phyloP scores from a whole-genome alignment of 2,888 invertebrate species.

The Melipona beecheii region DNA sequence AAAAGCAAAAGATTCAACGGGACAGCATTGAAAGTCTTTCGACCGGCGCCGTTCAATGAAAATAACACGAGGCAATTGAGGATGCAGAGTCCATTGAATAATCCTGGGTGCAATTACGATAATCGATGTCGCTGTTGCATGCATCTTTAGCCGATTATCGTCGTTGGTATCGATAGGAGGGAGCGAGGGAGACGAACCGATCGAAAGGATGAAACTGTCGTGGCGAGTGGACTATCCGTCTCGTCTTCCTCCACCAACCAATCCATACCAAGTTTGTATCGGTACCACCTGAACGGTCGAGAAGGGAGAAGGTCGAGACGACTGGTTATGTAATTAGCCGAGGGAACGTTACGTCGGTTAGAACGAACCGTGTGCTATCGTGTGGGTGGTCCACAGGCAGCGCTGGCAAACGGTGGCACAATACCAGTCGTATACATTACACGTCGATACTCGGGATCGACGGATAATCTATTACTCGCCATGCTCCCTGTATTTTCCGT shows the following conservation, averaged over 20 bases:
- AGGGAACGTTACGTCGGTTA: conserved; percentile 46
- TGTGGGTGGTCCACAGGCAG: conserved; percentile 62
- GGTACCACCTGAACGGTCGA: conserved; percentile 48
- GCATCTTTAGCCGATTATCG: conserved; percentile 31
- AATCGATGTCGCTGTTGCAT: conserved; percentile 20
- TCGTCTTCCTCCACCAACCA: conserved; percentile 20
- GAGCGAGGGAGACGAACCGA: background rate
- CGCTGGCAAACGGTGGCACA: conserved; percentile 63
- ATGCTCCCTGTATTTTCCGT: conserved; percentile 41
- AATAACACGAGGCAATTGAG: background rate
- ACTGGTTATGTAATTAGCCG: conserved; percentile 66
- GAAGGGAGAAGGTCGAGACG: conserved; percentile 60
- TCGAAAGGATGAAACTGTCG: conserved; percentile 20
- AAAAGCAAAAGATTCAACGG: background rate
- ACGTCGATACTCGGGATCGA: conserved; percentile 61
- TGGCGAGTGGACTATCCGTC: conserved; percentile 37
- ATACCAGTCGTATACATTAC: conserved; percentile 61
- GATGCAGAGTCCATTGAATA: background rate
- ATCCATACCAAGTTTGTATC: conserved; percentile 38
- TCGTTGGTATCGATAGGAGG: conserved; percentile 19
- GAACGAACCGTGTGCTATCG: conserved; percentile 42
- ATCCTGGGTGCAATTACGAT: conserved; percentile 28
- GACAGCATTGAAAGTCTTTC: background rate
- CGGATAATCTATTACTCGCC: conserved; percentile 57
- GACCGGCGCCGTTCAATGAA: background rate